Base-by-base conservation (phyloP, 2,797 vertebrate genomes). In the Pseudochromis fuscus region DNA sequence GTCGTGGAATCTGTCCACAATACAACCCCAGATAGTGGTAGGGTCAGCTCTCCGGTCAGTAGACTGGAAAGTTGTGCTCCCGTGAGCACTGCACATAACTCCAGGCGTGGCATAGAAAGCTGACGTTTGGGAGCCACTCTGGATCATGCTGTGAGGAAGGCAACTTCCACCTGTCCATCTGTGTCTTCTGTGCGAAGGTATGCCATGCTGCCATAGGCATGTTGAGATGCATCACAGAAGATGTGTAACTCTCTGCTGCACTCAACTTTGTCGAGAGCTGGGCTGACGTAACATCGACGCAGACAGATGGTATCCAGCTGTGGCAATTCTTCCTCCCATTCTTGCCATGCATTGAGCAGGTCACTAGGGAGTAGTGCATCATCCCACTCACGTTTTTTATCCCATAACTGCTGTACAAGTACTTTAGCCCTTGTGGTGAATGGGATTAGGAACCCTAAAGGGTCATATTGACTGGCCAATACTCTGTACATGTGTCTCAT, bases 181-280 rank as follows among this genome's bases (percentile, higher is more conserved):
- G 12, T 1, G 7, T 42, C 19, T 18, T 52, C 48, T 12, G 24
- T 61, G 30, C 2, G 30, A 8, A 75, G 40, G 8, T 67, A 75
- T 45, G 7, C 63, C 16, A 55, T 21, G 12, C 31, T 55, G 21
- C 72, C 25, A 21, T 66, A 52, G 5, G 30, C 40, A 15, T 6
- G 7, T 21, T 42, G 40, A 18, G 48, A 53, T 16, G 50, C 64
- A 40, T 74, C 57, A 37, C 64, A 61, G 49, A 62, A 75, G 49
- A 67, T 49, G 42, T 67, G 44, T 12, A 62, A 25, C 16, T 75
- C 49, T 25, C 30, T 15, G 23, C 16, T 53, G 49, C 38, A n/a
- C 18, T 1, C n/a, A n/a, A n/a, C n/a, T n/a, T n/a, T n/a, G 25
- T 67, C 56, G 25, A 55, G 45, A 44, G 19, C 37, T 71, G 24